Evolutionary conservation across 2,888 invertebrate species (phyloP), one percentile per base, ranked within the genome.

Genomic region (Pegoplata infirma): DNA sequence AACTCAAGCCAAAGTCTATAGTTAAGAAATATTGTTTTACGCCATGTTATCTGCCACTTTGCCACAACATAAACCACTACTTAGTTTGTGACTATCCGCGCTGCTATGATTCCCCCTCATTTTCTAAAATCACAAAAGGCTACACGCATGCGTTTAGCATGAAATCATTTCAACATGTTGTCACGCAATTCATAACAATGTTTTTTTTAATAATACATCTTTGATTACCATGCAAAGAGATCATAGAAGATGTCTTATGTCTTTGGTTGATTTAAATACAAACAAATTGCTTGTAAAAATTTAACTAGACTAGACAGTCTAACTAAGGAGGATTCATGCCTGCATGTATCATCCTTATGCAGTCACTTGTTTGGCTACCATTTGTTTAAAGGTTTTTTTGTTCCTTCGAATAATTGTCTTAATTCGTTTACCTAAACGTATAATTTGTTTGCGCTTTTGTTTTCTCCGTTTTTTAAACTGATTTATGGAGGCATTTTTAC

Each of bases 381-480:
- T 32, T 32, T 32, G 10, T 32, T 32, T 32, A 32, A 12, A 32
- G 12, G 12, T 6, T 32, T 32, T 32, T 10, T 32, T 28, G 3
- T 1, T 32, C 25, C 46, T 46, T 7, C 17, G 2, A 14, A 5
- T 49, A 63, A 63, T 63, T 63, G 63, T 63, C 49, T 63, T 63
- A 63, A 63, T 63, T 63, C 63, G 49, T 63, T 63, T 51, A 32
- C 25, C 51, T 49, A 36, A 32, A 44, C 12, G 32, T 63, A 63
- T 63, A 63, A 63, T 63, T 63, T 63, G 63, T 63, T 63, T 63
- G 49, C 21, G 49, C 47, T 36, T 63, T n/a, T 25, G 25, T 14
- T 14, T 53, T 12, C 4, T 28, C 12, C 12, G 6, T 40, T 3
- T 40, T 12, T 12, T 19, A 21, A 40, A 32, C 44, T 44, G 58